Evolutionary conservation across 2,888 invertebrate species (phyloP).

Genomic region (Macropis europaea): DNA sequence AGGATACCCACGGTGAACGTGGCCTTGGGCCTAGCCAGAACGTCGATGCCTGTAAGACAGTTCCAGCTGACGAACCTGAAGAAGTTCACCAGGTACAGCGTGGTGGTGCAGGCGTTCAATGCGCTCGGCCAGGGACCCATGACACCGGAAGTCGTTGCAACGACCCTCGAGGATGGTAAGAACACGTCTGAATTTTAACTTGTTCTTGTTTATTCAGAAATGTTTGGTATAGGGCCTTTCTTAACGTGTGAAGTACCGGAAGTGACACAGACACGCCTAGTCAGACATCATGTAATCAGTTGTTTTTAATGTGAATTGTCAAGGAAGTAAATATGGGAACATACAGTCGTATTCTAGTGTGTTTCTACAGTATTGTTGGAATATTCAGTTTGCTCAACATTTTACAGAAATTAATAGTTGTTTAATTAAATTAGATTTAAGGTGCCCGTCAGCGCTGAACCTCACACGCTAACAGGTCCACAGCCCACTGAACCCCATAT

Average conservation of each 20-base stretch:
- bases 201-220: neutral
- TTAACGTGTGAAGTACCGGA: neutral
- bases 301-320: no score
- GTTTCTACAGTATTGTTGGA: no score
- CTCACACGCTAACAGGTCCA: no score
- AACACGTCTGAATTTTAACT: neutral
- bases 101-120: slow-evolving; percentile 81
- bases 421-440: no score
- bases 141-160: slow-evolving; percentile 80
- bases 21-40: slow-evolving; percentile 75
- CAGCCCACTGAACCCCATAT: no score
- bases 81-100: slow-evolving; percentile 81
- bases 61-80: slow-evolving; percentile 79
- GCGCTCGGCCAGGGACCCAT: slow-evolving; percentile 81
- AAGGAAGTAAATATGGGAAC: no score
- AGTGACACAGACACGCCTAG: no score
- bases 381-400: no score
- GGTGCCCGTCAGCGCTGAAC: no score
- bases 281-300: no score
- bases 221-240: neutral
- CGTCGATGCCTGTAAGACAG: slow-evolving; percentile 76
- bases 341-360: no score
- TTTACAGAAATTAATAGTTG: no score
- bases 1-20: slow-evolving; percentile 77
- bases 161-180: slow-evolving; percentile 81